Base-by-base conservation (phyloP, 2,888 invertebrate species). In the Drosophila seclusa region DNA sequence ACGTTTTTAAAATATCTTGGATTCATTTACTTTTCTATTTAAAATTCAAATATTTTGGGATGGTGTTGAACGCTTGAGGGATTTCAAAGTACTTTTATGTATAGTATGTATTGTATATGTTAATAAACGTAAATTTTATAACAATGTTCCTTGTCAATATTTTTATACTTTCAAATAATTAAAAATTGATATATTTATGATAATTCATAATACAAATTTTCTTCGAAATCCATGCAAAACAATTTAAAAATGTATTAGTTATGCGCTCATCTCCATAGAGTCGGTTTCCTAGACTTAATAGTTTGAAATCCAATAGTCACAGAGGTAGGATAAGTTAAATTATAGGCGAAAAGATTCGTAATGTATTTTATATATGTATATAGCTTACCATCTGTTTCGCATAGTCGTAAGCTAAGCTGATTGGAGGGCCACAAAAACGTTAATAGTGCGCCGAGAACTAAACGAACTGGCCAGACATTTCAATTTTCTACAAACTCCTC, bases 381-480 rank as follows among this genome's bases (percentile, higher is more conserved):
- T 69, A 38, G 31, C 18, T 60, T 10, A 38, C 10, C 52, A 70
- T 70, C 34, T 68, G 59, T 21, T 60, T 18, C 38, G 21, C 38
- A 29, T 31, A n/a, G 38, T 29, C 29, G 38, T 10, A 52, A 52
- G 71, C 59, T 70, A 18, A 13, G 60, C 36, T 32, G 60, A 53
- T 53, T 52, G 60, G 31, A 59, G 31, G 36, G 27, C 31, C 69
- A 45, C 36, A 59, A 69, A 68, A 53, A 42, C 31, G 40, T 58
- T 57, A 58, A 68, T 68, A 68, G 70, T 72, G 32, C 29, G 27
- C 42, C 24, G n/a, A 38, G 40, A 58, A 29, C 59, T 49, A 32
- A 74, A 32, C 38, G 24, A 18, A 52, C 53, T 74, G 36, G 21
- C 53, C 42, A 59, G 49, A 50, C 72, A 68, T 68, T 76, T 73